Evolutionary conservation across 2,113 vertebrate genomes (phyloP).

Genomic region (Elachura formosa): DNA sequence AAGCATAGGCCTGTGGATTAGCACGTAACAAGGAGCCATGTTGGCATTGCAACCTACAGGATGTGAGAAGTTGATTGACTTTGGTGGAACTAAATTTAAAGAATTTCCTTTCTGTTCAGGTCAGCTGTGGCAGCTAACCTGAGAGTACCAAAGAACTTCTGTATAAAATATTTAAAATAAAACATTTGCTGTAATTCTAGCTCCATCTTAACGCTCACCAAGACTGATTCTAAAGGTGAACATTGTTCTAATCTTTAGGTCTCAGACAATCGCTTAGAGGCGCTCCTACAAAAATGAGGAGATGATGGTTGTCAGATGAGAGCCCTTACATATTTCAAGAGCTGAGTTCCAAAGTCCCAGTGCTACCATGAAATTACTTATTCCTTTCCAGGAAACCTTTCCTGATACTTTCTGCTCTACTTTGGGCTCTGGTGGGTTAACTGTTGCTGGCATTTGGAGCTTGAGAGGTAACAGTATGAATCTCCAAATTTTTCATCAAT

Average conservation of each 20-base stretch:
- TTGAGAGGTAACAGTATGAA: neutral
- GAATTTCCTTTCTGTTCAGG: neutral
- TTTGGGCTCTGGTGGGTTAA: neutral
- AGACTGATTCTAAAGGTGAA: neutral
- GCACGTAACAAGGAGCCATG: neutral
- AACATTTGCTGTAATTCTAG: neutral
- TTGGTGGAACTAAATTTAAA: neutral
- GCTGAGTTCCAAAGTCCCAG: neutral
- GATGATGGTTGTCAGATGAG: neutral
- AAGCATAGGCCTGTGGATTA: neutral
- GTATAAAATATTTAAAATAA: no score
- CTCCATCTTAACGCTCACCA: neutral
- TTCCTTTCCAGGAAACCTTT: neutral
- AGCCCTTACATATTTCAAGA: neutral
- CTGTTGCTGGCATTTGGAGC: neutral
- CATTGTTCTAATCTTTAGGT: neutral
- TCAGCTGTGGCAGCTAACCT: neutral
- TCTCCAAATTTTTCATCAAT: neutral
- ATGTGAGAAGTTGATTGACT: neutral
- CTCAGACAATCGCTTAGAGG: neutral
- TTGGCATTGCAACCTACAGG: neutral
- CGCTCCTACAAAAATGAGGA: neutral
- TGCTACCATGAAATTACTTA: neutral
- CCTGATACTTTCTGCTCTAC: neutral
- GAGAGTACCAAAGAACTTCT: neutral